Evolutionary conservation across 64 coral and sea anemone genomes (phyloP), one percentile per base, ranked within the genome.

Genomic region (Platygyra sinensis): DNA sequence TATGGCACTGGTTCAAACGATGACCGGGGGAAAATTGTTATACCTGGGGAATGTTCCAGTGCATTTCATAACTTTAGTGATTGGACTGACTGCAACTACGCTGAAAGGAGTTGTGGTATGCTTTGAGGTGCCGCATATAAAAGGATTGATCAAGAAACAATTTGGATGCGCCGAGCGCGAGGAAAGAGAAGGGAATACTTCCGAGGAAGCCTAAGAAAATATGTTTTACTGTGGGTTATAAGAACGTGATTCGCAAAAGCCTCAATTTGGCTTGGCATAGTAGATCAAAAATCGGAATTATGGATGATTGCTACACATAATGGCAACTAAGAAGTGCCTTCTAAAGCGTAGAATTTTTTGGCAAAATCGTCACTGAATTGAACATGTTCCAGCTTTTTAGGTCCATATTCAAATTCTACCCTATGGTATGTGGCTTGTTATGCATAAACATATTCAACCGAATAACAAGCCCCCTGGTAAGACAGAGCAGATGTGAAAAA

Each of bases 71-170:
- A 80, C 87, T 5, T 76, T 96, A 31, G 63, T 92, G 20, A 59
- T 72, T 2, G 94, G 87, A 54, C 31, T 93, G 1, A 73, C 94
- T 7, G 86, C 87, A 19, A 90, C 83, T 16, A 72, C 94, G 6
- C 39, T 97, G 2, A 96, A 96, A 13, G 91, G 91, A 15, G 31
- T 89, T 2, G 79, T 93, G 0, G 93, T 76, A 10, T 96, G 94
- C 28, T 92, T 96, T 17, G 91, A 96, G 61, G 82, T 93, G 46
- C 94, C 94, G 25, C 64, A 88, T 42, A 87, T 96, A 15, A 76
- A 77, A 77, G 51, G 30, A 54, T 52, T 57, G 15, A 77, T 86
- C 24, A 86, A 86, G 57, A 75, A 78, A 6, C 30, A 86, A 32
- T 92, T 92, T 86, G 90, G 90, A 69, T 92, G 90, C 33, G 22